These are phyloP conservation scores for Paedocypris micromegethes DNA, from an alignment of 2,797 vertebrate genomes.

Conservation along the genomic window DNA sequence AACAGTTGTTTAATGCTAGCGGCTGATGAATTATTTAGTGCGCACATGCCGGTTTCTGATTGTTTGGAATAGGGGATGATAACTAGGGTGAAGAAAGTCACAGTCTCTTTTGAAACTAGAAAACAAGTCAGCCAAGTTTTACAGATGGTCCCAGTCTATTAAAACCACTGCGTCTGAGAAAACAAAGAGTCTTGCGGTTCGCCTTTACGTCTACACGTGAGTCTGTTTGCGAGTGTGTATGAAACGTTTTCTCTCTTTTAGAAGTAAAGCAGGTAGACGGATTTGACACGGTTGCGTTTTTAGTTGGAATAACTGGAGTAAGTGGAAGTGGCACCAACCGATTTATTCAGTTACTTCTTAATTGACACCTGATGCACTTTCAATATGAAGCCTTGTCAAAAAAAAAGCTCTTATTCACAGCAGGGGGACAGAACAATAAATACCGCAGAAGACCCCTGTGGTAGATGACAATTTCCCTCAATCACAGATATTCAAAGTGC, in stretches of 20 bases:
- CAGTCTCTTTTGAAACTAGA: constrained; percentile 46
- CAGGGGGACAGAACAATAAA: constrained; percentile 30
- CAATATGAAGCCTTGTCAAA: constrained; percentile 67
- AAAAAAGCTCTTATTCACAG: constrained; percentile 44
- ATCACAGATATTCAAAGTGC: no score
- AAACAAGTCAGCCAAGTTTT: constrained; percentile 46
- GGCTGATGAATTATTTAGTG: constrained; percentile 98
- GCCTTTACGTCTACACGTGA: constrained; percentile 7
- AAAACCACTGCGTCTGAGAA: constrained; percentile 28
- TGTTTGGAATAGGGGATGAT: constrained; percentile 78
- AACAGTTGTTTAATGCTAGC: constrained; percentile 99
- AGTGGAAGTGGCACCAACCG: constrained; percentile 70
- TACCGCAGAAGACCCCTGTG: background rate
- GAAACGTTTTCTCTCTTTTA: constrained; percentile 49
- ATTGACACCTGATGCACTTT: constrained; percentile 72
- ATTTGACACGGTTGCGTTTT: constrained; percentile 38
- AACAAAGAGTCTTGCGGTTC: constrained; percentile 15
- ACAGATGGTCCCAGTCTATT: constrained; percentile 36
- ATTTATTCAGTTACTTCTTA: constrained; percentile 75
- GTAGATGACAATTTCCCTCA: background rate
- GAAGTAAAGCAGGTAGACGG: constrained; percentile 44
- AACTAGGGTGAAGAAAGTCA: constrained; percentile 59
- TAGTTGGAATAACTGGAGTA: constrained; percentile 58
- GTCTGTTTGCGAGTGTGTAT: constrained; percentile 32
- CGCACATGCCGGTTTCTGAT: constrained; percentile 83